Percentiles rank a stretch among this genome's conserved stretches.
These are phyloP conservation scores for Tenthredo mesomela DNA, from an alignment of 2,888 invertebrate genomes.

Conservation along the genomic window DNA sequence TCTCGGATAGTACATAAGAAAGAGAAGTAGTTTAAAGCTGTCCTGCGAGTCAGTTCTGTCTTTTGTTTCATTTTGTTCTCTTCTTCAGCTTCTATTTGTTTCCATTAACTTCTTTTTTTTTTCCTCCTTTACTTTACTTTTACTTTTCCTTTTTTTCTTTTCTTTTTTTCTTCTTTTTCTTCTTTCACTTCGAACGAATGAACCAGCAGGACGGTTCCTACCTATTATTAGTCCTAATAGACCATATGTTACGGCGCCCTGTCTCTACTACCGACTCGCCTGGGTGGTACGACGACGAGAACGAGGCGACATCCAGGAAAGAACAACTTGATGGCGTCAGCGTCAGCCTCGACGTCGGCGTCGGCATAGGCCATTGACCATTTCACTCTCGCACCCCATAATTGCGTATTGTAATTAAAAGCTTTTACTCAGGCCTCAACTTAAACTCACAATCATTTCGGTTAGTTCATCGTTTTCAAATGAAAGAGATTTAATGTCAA, in stretches of 20 bases:
- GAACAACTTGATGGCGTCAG: constrained; percentile 3
- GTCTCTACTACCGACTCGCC: constrained; percentile 40
- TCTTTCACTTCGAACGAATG: constrained; percentile 37
- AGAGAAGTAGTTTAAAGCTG: constrained; percentile 23
- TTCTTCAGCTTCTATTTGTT: constrained; percentile 37
- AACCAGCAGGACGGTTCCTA: constrained; percentile 24
- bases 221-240: constrained; percentile 77
- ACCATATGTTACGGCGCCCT: constrained; percentile 70
- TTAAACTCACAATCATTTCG: neutral
- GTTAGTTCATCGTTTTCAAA: neutral
- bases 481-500: neutral
- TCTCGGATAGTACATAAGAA: constrained; percentile 6
- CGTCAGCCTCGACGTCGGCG: constrained; percentile 10
- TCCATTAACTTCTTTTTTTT: constrained; percentile 9
- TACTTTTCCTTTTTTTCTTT: neutral
- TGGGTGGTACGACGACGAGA: constrained; percentile 46
- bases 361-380: constrained; percentile 6
- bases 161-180: neutral
- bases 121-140: neutral
- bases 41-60: neutral
- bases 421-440: neutral
- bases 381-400: neutral
- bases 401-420: constrained; percentile 25
- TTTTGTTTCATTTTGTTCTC: constrained; percentile 29
- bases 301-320: constrained; percentile 35